Evolutionary conservation across 2,888 invertebrate genomes (phyloP), one percentile per base, ranked within the genome.

Genomic region (Lapara coniferarum): DNA sequence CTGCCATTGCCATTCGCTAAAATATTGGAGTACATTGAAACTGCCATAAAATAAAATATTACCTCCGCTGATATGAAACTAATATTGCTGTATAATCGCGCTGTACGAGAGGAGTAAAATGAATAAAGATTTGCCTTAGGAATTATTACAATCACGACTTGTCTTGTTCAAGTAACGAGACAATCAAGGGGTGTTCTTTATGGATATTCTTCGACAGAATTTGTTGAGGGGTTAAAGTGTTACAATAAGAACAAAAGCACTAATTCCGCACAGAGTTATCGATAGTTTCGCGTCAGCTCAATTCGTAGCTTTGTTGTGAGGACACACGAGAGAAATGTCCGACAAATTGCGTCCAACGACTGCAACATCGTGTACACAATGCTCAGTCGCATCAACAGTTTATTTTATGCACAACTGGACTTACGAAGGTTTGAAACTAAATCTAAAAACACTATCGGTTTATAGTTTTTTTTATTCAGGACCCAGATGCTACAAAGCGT

Each of bases 261-360:
- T 90, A 89, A 90, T 90, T 89, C 84, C 73, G 82, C 74, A 77
- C 80, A 76, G 83, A 86, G 84, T 85, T 86, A 87, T 87, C 89
- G 86, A 89, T 90, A 88, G 88, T 85, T 82, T 81, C 81, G 76
- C 84, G 87, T 90, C 88, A 86, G 89, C 87, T 82, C 79, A 85
- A 87, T 85, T 86, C 85, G 85, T 80, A 83, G 87, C 88, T 87
- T 87, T 87, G 89, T 88, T 85, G 85, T 84, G 82, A 83, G 84
- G 84, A 85, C 89, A 89, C 84, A 87, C 87, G 82, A 87, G 89
- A 89, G 88, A 89, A 89, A 89, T 87, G 88, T 81, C 80, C 85
- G 85, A 88, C 90, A 90, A 91, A 92, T 92, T 91, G 90, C 89
- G 81, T 85, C 83, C 84, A 78, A 83, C 85, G 81, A 85, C 81